A percentile compares a stretch with the other conserved stretches of the same genome.
Evolutionary conservation across 1,140 invertebrate species (phyloP).

Genomic region (Bombus consobrinus): DNA sequence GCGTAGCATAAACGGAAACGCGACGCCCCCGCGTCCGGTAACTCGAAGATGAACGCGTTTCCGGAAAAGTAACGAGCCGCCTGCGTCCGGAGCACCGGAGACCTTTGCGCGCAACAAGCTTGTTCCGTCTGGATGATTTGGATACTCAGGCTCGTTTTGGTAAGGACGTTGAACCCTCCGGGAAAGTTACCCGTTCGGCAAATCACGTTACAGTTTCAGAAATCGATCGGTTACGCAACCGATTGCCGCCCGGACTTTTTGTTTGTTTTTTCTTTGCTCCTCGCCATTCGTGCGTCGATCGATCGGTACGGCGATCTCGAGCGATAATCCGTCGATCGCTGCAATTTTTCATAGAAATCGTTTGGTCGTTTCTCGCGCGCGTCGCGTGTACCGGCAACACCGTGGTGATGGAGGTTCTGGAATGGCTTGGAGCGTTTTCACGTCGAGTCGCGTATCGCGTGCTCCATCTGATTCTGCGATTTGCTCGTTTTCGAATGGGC

Average conservation of each 20-base stretch:
- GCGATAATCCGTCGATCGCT: too few relatives aligned
- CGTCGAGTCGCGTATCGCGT: constrained; percentile 8
- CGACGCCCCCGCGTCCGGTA: too few relatives aligned
- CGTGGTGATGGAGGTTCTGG: not conserved
- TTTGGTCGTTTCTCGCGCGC: not conserved
- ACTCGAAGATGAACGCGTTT: not conserved
- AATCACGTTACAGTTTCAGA: not conserved
- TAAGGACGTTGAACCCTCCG: constrained; percentile 67
- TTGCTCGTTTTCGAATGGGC: not conserved
- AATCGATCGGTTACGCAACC: constrained; percentile 1
- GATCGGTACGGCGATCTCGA: not conserved
- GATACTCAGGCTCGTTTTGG: constrained; percentile 79
- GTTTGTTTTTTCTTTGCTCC: not conserved
- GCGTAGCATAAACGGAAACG: not conserved
- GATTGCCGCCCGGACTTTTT: not conserved
- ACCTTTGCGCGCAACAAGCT: constrained; percentile 30
- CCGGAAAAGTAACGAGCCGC: constrained; percentile 13
- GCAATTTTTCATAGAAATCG: not conserved
- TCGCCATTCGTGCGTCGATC: not conserved
- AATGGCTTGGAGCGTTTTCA: constrained; percentile 12
- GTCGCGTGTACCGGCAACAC: not conserved
- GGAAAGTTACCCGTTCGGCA: constrained; percentile 16
- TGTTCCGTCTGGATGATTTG: constrained; percentile 78
- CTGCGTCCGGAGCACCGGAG: constrained; percentile 7
- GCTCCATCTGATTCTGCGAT: constrained; percentile 26